Evolutionary conservation across 2,113 vertebrate species (phyloP).

Genomic region (Cololabis saira): DNA sequence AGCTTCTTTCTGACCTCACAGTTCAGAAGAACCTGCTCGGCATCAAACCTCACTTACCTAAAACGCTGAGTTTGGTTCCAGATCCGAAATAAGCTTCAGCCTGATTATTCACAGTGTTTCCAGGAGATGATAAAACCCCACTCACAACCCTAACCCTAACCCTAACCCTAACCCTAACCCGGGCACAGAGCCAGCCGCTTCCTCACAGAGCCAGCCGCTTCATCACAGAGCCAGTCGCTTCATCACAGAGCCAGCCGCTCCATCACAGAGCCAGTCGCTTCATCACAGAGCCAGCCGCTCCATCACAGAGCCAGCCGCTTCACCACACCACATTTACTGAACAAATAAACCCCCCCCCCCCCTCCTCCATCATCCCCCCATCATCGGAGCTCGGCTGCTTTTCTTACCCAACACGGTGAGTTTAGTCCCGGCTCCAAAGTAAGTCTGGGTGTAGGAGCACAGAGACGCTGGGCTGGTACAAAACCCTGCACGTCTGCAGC

Average conservation of each 20-base stretch:
- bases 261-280: no score
- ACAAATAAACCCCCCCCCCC: no score
- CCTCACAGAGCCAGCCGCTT: no score
- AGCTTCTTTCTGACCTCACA: no score
- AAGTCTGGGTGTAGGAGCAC: constrained; percentile 56
- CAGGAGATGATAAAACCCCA: constrained; percentile 25
- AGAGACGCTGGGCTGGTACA: constrained; percentile 42
- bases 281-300: no score
- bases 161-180: not conserved
- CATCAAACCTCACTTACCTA: no score
- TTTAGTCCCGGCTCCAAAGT: constrained; percentile 64
- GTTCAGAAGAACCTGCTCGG: not conserved
- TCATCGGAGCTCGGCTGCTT: not conserved
- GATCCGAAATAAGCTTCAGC: constrained; percentile 79
- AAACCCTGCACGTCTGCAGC: constrained; percentile 50
- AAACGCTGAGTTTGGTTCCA: constrained; percentile 85
- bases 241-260: no score
- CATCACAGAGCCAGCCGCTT: no score
- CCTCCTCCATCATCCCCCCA: no score
- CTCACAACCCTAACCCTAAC: no score
- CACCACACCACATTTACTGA: no score
- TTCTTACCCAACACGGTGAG: constrained; percentile 51
- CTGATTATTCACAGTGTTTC: constrained; percentile 70
- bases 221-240: no score
- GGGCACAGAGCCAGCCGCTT: constrained; percentile 43